Conservation (phyloP, 2,888 invertebrate genomes). For the Leptinotarsa peninsularis region DNA sequence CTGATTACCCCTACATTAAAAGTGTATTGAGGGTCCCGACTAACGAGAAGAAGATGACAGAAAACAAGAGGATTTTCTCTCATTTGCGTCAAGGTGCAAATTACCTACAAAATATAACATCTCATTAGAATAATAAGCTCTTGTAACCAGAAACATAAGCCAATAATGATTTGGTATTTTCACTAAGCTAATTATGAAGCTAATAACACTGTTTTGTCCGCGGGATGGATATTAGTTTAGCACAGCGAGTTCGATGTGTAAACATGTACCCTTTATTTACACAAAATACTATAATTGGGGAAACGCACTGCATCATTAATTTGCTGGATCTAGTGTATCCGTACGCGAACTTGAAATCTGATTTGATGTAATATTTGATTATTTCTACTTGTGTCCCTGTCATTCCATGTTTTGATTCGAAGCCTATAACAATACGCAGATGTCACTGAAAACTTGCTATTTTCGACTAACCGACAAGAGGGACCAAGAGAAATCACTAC, state of each 20-base stretch:
- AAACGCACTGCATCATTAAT: background rate
- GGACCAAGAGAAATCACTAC: no score
- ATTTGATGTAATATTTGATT: background rate
- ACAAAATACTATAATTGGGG: background rate
- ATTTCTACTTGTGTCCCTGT: background rate
- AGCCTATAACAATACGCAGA: background rate
- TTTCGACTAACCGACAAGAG: no score
- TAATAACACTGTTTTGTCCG: background rate
- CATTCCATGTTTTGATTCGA: background rate
- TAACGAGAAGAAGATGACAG: background rate
- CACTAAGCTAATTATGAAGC: background rate
- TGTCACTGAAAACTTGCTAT: no score
- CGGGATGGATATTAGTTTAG: background rate
- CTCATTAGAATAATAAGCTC: background rate
- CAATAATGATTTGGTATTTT: slow-evolving; percentile 2
- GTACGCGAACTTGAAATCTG: background rate
- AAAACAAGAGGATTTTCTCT: background rate
- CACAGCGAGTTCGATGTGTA: background rate
- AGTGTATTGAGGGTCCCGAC: background rate
- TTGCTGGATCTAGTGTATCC: background rate
- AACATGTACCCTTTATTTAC: background rate
- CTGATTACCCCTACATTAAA: no score
- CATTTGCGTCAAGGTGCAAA: background rate
- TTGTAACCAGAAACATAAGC: slow-evolving; percentile 3
- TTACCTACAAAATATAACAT: background rate